Evolutionary conservation across 2,113 vertebrate species (phyloP).

Genomic region (Hypanus sabinus): DNA sequence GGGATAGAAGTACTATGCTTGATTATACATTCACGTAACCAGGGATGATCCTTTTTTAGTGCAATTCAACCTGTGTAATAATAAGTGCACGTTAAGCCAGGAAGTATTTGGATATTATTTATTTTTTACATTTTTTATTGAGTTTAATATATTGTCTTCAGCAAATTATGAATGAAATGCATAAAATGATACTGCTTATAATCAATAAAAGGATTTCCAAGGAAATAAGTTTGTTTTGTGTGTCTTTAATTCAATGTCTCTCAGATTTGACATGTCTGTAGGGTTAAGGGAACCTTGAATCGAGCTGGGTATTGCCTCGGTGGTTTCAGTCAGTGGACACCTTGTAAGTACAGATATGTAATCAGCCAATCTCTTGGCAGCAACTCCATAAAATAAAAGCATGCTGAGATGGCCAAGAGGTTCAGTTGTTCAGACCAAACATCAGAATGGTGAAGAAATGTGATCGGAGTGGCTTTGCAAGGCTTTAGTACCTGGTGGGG

Average conservation of each 20-base stretch:
- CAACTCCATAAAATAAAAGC: no score
- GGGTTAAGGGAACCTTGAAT: background rate
- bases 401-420: no score
- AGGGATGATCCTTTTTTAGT: background rate
- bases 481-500: no score
- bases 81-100: slow-evolving; percentile 9
- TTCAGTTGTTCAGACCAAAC: no score
- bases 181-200: slow-evolving; percentile 10
- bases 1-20: background rate
- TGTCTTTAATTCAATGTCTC: background rate
- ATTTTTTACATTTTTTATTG: slow-evolving; percentile 11
- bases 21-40: background rate
- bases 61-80: background rate
- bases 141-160: slow-evolving; percentile 36
- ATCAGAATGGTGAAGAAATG: no score
- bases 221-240: background rate
- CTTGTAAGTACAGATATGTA: no score
- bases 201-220: slow-evolving; percentile 15
- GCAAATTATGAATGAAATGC: slow-evolving; percentile 9
- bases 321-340: background rate
- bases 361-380: no score
- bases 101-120: slow-evolving; percentile 14
- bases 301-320: background rate
- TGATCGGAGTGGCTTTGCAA: no score
- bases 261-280: no score